Evolutionary conservation across 2,113 vertebrate genomes (phyloP).

Genomic region (Gasterosteus nipponicus): DNA sequence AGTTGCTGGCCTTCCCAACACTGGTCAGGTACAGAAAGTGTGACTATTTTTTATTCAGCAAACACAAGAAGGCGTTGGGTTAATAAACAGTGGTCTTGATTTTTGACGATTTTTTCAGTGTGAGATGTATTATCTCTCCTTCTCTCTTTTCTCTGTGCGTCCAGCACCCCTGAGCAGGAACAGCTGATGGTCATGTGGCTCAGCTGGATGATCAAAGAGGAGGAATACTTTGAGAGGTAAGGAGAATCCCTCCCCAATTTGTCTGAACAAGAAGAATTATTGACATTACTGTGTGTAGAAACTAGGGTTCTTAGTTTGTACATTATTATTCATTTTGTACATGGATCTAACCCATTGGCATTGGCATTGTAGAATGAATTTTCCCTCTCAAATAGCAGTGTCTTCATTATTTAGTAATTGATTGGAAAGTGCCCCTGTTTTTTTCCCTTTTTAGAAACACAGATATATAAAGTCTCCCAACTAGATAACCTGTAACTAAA

Average conservation of each 20-base stretch:
- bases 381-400: neutral
- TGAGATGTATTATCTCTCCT: neutral
- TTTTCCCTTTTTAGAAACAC: neutral
- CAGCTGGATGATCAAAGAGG: constrained; percentile 99
- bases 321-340: neutral
- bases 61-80: neutral
- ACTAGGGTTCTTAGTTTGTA: neutral
- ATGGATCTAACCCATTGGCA: neutral
- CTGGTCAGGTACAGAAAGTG: constrained; percentile 89
- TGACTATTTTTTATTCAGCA: neutral
- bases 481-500: neutral
- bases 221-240: constrained; percentile 99
- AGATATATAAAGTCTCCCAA: neutral
- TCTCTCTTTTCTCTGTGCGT: constrained; percentile 20
- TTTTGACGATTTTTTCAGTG: constrained; percentile 3
- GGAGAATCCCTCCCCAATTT: neutral
- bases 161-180: constrained; percentile 95
- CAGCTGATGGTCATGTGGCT: constrained; percentile 98
- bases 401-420: neutral
- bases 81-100: neutral
- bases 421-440: neutral
- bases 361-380: neutral
- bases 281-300: neutral
- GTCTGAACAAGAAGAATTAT: neutral
- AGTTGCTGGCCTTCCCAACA: constrained; percentile 94